These are phyloP conservation scores for Acrocephalus scirpaceus DNA, from an alignment of 2,797 vertebrate genomes.

Conservation along the genomic window DNA sequence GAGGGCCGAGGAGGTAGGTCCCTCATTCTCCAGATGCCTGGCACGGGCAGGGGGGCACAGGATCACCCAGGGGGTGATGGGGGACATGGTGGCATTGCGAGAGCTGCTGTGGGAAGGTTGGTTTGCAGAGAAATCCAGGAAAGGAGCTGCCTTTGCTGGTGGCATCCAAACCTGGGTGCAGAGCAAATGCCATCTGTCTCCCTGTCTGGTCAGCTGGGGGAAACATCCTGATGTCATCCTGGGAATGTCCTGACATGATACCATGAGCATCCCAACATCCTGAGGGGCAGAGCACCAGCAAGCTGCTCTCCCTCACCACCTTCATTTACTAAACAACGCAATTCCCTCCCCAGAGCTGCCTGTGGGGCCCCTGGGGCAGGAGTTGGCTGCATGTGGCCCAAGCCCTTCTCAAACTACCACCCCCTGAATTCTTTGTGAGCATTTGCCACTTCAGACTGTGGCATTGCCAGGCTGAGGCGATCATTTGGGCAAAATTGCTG, in stretches of 20 bases:
- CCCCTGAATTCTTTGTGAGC: accelerated
- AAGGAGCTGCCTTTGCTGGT: background rate
- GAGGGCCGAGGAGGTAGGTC: constrained; percentile 84
- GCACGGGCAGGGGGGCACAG: accelerated
- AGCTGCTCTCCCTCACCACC: accelerated
- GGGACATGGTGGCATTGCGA: accelerated
- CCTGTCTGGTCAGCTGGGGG: background rate
- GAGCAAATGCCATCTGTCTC: background rate
- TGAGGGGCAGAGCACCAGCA: background rate
- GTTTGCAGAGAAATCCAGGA: background rate
- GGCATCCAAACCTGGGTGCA: background rate
- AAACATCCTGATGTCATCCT: background rate
- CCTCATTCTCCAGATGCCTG: accelerated
- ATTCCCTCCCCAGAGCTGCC: background rate
- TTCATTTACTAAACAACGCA: background rate
- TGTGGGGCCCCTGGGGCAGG: accelerated
- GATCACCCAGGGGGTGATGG: background rate
- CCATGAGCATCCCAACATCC: background rate
- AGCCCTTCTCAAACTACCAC: background rate
- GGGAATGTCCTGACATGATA: background rate
- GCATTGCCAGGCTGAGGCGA: background rate
- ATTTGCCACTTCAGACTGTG: background rate
- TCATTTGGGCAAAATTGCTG: background rate
- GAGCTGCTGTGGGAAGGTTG: accelerated
- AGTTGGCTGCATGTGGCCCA: accelerated